Percentiles rank a stretch among this genome's conserved stretches.
Conservation (phyloP, 2,797 vertebrate genomes). For the Knipowitschia caucasica region DNA sequence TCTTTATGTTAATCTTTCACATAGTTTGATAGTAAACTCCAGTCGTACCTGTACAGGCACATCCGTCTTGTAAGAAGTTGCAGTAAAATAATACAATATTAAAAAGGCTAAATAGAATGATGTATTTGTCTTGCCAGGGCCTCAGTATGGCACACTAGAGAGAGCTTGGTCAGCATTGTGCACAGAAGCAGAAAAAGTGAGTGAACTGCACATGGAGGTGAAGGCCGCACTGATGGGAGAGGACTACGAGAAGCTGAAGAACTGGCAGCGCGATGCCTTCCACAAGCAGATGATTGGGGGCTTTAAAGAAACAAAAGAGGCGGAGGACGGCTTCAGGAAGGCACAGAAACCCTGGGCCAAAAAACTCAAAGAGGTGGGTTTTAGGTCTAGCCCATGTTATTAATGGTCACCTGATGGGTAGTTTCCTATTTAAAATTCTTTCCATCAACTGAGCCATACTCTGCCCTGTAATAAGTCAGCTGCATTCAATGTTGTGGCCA, state of each 20-base stretch:
- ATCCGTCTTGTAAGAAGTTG: not conserved
- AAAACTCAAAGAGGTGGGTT: conserved; percentile 93
- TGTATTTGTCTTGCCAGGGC: conserved; percentile 72
- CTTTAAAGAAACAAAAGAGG: conserved; percentile 97
- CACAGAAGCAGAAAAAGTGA: conserved; percentile 94
- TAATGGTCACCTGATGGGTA: not conserved
- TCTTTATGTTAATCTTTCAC: no score
- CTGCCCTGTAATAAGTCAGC: not conserved
- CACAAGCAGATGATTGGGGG: conserved; percentile 99
- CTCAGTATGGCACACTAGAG: conserved; percentile 94
- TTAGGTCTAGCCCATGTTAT: not conserved
- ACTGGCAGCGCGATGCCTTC: conserved; percentile 95
- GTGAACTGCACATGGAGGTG: conserved; percentile 94
- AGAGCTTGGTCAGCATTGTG: conserved; percentile 89
- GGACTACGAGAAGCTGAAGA: conserved; percentile 97
- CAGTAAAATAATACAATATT: not conserved
- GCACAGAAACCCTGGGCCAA: conserved; percentile 99
- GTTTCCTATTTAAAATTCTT: not conserved
- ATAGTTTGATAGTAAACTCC: no score
- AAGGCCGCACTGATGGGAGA: conserved; percentile 90
- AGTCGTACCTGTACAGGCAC: not conserved
- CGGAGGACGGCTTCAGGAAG: conserved; percentile 94
- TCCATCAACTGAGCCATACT: not conserved
- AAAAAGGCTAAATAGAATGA: not conserved
- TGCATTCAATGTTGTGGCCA: conserved; percentile 3